Evolutionary conservation across 2,797 vertebrate species (phyloP), one percentile per base, ranked within the genome.

Genomic region (Catamblyrhynchus diadema): DNA sequence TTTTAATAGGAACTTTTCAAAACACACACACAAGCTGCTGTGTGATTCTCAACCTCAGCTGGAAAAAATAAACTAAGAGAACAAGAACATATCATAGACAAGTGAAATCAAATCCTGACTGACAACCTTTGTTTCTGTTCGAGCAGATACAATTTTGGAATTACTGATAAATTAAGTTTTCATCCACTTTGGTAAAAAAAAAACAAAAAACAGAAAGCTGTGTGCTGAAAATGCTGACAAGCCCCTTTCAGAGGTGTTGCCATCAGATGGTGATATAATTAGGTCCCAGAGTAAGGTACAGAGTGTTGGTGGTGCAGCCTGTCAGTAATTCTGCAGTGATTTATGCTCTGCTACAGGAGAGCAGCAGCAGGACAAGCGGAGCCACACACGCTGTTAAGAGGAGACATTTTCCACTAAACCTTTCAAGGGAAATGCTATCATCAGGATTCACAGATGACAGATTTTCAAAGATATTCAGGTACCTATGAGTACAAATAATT

Each of bases 261-360:
- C 64, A 54, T 73, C 1, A 4, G 51, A 67, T 95, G 75, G 37
- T 77, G 59, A 82, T 93, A 84, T 82, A 95, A 94, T 96, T 85
- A 95, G 91, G 81, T 70, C 81, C 64, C 86, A 88, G 87, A 90
- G 72, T 37, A 45, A 69, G 54, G 74, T 77, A 5, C 48, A 83
- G 30, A 32, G 3, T 37, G 53, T 56, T 79, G 45, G 65, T 47
- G 71, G 70, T 83, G 48, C 45, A 69, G 35, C 35, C 69, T 94
- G 86, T 93, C 87, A 90, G 86, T 69, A 57, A 62, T 30, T 71
- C 70, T 88, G 62, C 64, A 28, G 17, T 94, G 89, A 97, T 95
- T 96, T 96, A 90, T 86, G 84, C 30, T 37, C 59, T 91, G 42
- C 57, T 70, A 3, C 57, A 39, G 15, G 13, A 79, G 24, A 84